Evolutionary conservation across 2,797 vertebrate genomes (phyloP).

Genomic region (Ceryle rudis): DNA sequence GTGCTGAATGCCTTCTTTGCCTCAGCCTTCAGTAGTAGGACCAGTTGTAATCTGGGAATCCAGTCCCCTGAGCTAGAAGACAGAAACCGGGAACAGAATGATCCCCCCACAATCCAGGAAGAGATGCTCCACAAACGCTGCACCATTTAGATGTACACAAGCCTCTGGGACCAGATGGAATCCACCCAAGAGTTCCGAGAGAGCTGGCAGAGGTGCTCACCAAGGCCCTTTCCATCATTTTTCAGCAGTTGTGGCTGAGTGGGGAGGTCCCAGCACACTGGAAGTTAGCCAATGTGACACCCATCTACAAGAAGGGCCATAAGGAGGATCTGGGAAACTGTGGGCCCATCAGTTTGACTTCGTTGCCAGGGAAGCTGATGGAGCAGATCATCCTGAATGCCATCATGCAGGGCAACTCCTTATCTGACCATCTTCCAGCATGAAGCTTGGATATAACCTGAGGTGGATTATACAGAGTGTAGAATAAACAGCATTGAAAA

Average conservation of each 20-base stretch:
- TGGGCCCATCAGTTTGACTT: too few relatives aligned
- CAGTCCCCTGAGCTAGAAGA: not conserved
- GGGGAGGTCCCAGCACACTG: too few relatives aligned
- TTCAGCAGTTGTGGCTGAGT: too few relatives aligned
- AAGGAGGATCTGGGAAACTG: too few relatives aligned
- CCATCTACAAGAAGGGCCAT: too few relatives aligned
- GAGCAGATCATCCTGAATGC: too few relatives aligned
- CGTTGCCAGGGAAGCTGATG: too few relatives aligned
- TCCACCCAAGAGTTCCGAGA: not conserved
- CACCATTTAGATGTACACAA: too few relatives aligned
- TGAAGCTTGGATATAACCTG: not conserved
- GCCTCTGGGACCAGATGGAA: not conserved
- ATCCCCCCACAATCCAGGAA: too few relatives aligned
- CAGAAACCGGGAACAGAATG: too few relatives aligned
- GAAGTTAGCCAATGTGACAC: too few relatives aligned
- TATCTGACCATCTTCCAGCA: not conserved
- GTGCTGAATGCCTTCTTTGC: not conserved
- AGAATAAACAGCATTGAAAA: not conserved
- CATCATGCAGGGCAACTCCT: not conserved
- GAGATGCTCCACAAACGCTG: too few relatives aligned
- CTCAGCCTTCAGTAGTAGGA: not conserved
- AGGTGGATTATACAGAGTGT: not conserved
- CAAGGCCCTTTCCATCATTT: not conserved
- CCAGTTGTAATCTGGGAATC: not conserved
- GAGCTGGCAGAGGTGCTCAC: not conserved